A percentile compares a stretch with the other conserved stretches of the same genome.
Evolutionary conservation across 1,140 invertebrate species (phyloP).

Genomic region (Argopecten irradians): DNA sequence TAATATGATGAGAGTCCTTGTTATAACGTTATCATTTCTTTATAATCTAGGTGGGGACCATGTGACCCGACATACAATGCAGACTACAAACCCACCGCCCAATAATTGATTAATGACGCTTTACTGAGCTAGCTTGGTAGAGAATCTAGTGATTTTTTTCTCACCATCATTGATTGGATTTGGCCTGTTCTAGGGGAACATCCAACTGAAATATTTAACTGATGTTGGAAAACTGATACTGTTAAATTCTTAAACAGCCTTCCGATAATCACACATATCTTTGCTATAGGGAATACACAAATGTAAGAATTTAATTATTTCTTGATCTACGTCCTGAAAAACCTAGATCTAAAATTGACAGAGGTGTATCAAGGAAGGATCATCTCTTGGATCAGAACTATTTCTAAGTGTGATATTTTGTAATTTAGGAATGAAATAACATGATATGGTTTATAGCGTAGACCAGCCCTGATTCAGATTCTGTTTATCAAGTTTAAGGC

Average conservation of each 20-base stretch:
- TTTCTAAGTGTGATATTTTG: no score
- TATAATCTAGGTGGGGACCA: neutral
- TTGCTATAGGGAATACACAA: neutral
- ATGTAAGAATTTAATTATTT: neutral
- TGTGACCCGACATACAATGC: neutral
- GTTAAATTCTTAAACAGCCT: neutral
- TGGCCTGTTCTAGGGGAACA: neutral
- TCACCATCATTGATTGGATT: neutral
- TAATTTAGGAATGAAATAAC: no score
- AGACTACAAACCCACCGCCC: neutral
- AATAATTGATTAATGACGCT: neutral
- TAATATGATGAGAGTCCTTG: neutral
- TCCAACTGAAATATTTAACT: neutral
- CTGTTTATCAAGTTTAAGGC: no score
- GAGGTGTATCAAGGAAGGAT: no score
- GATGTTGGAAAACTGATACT: neutral
- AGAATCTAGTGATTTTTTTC: neutral
- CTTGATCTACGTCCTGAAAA: no score
- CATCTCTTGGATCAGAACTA: no score
- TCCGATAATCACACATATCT: neutral
- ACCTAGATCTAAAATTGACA: no score
- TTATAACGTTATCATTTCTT: neutral
- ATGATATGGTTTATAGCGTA: no score
- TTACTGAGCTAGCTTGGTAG: neutral
- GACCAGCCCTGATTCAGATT: no score